A percentile compares a stretch with the other conserved stretches of the same genome.
These are phyloP conservation scores for Pedetes capensis DNA, from an alignment of 2,113 vertebrate genomes.

Conservation along the genomic window DNA sequence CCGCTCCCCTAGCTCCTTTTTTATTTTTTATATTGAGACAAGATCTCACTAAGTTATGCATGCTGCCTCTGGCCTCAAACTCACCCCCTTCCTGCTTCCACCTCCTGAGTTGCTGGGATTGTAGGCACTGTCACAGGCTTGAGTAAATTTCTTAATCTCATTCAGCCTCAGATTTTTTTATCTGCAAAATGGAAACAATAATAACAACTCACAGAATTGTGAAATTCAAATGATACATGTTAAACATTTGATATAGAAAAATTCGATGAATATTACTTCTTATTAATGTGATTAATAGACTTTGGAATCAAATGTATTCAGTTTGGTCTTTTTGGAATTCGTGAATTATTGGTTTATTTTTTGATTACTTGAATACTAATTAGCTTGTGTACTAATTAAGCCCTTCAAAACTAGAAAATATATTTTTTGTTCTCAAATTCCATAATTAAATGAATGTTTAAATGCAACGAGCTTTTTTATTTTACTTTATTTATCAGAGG, in stretches of 20 bases:
- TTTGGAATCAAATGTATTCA: not conserved
- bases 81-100: no score
- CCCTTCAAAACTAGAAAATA: not conserved
- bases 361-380: not conserved
- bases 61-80: no score
- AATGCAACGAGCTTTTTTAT: conserved; percentile 7
- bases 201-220: not conserved
- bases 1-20: no score
- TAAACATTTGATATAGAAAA: not conserved
- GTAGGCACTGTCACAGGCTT: no score
- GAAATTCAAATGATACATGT: not conserved
- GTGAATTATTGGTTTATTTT: not conserved
- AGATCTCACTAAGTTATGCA: no score
- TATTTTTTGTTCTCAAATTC: conserved; percentile 10
- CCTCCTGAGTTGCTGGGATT: no score
- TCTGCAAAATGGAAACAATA: not conserved
- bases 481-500: conserved; percentile 1
- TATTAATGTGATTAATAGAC: not conserved
- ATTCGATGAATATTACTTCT: not conserved
- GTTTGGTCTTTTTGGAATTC: not conserved
- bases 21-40: no score
- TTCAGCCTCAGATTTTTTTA: not conserved
- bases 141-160: not conserved
- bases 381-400: not conserved
- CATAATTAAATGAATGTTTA: not conserved